phyloP scores from a whole-genome alignment of 2,888 invertebrate species.

The Bibio marci region DNA sequence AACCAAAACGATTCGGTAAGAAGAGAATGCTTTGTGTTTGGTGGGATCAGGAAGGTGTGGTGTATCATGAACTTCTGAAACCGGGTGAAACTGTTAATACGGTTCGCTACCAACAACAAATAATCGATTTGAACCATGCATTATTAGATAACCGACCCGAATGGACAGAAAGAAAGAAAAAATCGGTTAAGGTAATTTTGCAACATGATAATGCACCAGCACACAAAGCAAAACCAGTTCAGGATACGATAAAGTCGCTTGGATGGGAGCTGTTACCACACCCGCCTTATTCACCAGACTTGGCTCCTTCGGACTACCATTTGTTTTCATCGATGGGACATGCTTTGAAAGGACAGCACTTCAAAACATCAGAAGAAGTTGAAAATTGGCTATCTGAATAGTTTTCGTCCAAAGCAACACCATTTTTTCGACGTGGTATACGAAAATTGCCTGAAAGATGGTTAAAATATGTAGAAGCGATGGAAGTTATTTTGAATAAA shows the following conservation, averaged over 20 bases:
- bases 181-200: conserved; percentile 8
- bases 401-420: no score
- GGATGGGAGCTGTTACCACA: conserved; percentile 7
- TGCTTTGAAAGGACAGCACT: no score
- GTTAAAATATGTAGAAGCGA: no score
- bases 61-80: conserved; percentile 6
- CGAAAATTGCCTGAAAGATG: no score
- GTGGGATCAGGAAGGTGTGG: no score
- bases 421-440: no score
- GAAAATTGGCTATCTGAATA: no score
- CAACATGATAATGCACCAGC: conserved; percentile 11
- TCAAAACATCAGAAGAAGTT: no score
- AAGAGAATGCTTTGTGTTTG: conserved; percentile 11
- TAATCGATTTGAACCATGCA: conserved; percentile 6
- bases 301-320: no score
- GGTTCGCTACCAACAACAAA: conserved; percentile 8
- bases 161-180: conserved; percentile 8
- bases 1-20: conserved; percentile 9
- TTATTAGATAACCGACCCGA: conserved; percentile 4
- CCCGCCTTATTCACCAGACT: conserved; percentile 7
- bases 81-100: conserved; percentile 7
- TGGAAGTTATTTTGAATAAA: no score
- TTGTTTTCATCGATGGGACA: no score
- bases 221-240: conserved; percentile 7
- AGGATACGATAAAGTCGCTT: conserved; percentile 5